A percentile compares a stretch with the other conserved stretches of the same genome.
Conservation (phyloP, 2,797 vertebrate genomes). For the Oreochromis grahami region DNA sequence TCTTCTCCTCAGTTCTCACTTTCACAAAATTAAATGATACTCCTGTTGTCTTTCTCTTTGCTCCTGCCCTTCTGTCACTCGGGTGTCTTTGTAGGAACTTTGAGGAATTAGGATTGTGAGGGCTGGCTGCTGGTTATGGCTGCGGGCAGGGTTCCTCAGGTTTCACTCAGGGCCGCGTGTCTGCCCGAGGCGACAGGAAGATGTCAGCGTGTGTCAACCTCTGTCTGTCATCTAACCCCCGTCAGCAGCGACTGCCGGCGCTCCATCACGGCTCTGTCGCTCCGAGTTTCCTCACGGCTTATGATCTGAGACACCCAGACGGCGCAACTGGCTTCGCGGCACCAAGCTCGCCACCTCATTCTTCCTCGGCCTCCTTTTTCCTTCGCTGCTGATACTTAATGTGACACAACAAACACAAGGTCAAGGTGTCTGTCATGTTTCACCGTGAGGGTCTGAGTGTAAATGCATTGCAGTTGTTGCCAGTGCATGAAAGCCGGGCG, state of each 20-base stretch:
- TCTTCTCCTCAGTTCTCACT: conserved; percentile 48
- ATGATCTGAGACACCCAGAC: conserved; percentile 69
- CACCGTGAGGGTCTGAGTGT: conserved; percentile 36
- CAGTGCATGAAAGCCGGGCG: conserved; percentile 44
- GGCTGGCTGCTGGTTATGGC: conserved; percentile 57
- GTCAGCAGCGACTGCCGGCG: conserved; percentile 57
- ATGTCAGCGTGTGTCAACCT: conserved; percentile 78
- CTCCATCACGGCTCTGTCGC: conserved; percentile 68
- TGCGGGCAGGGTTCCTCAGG: conserved; percentile 71
- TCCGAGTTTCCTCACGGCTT: conserved; percentile 63
- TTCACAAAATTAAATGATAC: conserved; percentile 64
- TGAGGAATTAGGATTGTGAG: conserved; percentile 62
- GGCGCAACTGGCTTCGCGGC: conserved; percentile 36
- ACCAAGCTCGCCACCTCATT: not conserved
- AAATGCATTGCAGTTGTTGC: conserved; percentile 27
- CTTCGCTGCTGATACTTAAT: conserved; percentile 10
- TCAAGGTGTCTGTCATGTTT: conserved; percentile 68
- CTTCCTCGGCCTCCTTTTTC: not conserved
- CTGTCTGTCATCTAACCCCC: conserved; percentile 73
- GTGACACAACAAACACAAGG: conserved; percentile 70
- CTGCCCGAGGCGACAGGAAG: conserved; percentile 72
- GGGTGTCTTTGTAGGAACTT: conserved; percentile 65
- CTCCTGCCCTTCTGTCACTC: conserved; percentile 65
- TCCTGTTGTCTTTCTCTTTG: conserved; percentile 57
- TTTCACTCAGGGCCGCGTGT: conserved; percentile 66